phyloP scores from a whole-genome alignment of 2,797 vertebrate genomes.

The Arnoldichthys spilopterus region DNA sequence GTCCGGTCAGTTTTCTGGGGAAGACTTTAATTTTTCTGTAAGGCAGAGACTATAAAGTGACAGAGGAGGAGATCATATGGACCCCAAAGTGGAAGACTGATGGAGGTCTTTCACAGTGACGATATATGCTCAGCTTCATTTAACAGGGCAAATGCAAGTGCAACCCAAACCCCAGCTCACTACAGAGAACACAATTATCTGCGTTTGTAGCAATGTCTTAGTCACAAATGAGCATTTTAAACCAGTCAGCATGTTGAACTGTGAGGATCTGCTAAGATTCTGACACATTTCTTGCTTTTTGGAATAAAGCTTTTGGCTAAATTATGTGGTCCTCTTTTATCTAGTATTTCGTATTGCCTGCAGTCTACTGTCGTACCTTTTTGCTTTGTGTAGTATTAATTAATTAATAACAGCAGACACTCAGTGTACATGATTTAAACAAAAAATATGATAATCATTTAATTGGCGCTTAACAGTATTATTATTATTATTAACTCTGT shows the following conservation, averaged over 20 bases:
- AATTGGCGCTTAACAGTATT: too few species aligned
- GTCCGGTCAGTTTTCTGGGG: neutral
- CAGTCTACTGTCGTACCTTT: too few species aligned
- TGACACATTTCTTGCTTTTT: neutral
- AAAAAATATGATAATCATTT: too few species aligned
- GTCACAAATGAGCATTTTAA: neutral
- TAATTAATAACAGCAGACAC: too few species aligned
- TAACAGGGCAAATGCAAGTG: neutral
- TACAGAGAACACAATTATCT: neutral
- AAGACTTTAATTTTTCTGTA: neutral
- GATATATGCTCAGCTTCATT: neutral
- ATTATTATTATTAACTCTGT: too few species aligned
- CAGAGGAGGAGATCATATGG: neutral
- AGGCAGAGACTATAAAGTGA: slow-evolving; percentile 4
- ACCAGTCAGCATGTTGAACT: neutral
- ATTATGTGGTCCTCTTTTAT: neutral
- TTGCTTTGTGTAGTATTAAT: too few species aligned
- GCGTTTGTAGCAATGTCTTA: neutral
- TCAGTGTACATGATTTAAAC: too few species aligned
- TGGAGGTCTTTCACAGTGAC: neutral
- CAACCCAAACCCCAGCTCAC: slow-evolving; percentile 1
- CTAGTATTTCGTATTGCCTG: neutral
- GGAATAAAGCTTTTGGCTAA: neutral
- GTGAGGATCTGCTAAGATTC: neutral
- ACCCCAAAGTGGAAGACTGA: neutral